These are phyloP conservation scores for Ibycter americanus DNA, from an alignment of 2,797 vertebrate genomes.

Conservation along the genomic window DNA sequence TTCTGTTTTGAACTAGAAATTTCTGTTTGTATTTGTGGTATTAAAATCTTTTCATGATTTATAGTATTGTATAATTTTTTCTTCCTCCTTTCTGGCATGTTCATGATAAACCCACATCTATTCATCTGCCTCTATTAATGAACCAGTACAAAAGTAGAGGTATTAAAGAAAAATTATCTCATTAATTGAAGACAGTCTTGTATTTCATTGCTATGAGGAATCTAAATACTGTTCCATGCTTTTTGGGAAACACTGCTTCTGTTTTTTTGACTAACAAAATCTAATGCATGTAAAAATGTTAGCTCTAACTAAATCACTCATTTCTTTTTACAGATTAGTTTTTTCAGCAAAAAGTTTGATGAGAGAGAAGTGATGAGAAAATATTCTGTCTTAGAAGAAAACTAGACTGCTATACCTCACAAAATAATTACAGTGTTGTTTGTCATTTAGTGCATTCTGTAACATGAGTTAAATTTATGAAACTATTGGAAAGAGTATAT, in stretches of 20 bases:
- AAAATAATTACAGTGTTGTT: background rate
- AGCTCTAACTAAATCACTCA: slow-evolving; percentile 6
- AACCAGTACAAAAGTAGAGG: background rate
- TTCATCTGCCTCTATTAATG: background rate
- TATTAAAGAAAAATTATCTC: slow-evolving; percentile 33
- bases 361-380: background rate
- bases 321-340: background rate
- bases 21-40: slow-evolving; percentile 10
- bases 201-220: slow-evolving; percentile 28
- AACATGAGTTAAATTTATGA: background rate
- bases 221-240: background rate
- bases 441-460: background rate
- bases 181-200: slow-evolving; percentile 29
- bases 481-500: background rate
- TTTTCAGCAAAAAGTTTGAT: background rate
- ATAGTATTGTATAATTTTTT: background rate
- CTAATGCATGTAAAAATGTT: slow-evolving; percentile 25
- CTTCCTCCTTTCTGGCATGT: background rate
- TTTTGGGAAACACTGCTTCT: background rate
- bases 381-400: background rate
- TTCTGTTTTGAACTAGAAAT: background rate
- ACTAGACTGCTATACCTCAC: background rate
- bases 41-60: background rate
- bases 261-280: slow-evolving; percentile 46
- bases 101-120: slow-evolving; percentile 5